phyloP scores from a whole-genome alignment of 2,888 invertebrate genomes.

The Theodoxus fluviatilis region DNA sequence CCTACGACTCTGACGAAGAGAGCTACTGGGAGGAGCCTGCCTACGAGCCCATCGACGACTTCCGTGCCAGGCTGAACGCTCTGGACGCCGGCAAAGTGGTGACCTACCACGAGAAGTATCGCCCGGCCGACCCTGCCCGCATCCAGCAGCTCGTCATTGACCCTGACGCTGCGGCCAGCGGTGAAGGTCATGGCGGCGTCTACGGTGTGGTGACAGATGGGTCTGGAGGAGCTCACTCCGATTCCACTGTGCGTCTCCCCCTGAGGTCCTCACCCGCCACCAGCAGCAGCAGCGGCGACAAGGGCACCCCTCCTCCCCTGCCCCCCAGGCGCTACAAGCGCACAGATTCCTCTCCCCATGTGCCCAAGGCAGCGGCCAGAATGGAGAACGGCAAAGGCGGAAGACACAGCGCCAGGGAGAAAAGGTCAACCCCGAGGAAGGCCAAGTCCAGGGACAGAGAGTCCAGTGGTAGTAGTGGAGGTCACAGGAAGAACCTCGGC shows the following conservation, averaged over 20 bases:
- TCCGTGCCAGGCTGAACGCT: conserved; percentile 47
- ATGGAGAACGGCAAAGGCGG: neutral
- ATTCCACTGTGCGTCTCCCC: conserved; percentile 1
- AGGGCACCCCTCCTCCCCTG: conserved; percentile 34
- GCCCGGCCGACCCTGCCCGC: neutral
- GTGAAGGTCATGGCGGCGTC: neutral
- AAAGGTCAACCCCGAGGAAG: conserved; percentile 1
- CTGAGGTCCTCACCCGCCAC: neutral
- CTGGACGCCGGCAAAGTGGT: conserved; percentile 47
- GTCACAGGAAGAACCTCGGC: conserved; percentile 27
- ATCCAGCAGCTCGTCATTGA: conserved; percentile 5
- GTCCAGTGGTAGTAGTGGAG: conserved; percentile 31
- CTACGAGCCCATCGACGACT: conserved; percentile 56
- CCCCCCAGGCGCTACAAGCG: conserved; percentile 36
- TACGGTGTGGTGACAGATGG: neutral
- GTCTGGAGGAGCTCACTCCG: neutral
- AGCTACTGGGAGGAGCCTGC: conserved; percentile 63
- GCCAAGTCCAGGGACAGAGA: conserved; percentile 24
- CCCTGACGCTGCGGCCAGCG: conserved; percentile 1
- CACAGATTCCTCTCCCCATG: too few relatives aligned
- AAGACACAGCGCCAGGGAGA: neutral
- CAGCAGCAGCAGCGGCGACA: neutral
- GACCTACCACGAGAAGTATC: conserved; percentile 41
- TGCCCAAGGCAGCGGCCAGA: neutral
- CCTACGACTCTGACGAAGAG: conserved; percentile 60